Conservation (phyloP, 2,113 vertebrate species). For the Casuarius casuarius region DNA sequence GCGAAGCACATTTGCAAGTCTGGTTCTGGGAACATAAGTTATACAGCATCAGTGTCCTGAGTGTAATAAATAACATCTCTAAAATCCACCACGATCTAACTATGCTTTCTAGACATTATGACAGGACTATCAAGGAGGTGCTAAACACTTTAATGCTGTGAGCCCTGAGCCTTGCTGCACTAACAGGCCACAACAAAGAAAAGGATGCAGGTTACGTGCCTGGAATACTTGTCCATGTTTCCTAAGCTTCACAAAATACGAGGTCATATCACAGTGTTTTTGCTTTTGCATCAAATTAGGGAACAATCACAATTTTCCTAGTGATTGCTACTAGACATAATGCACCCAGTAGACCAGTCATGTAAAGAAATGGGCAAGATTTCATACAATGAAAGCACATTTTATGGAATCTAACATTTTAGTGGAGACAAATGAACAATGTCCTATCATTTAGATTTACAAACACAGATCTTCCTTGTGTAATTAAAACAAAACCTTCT, state of each 20-base stretch:
- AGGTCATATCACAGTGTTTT: not conserved
- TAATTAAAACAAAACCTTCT: constrained; percentile 31
- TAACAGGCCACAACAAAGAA: not conserved
- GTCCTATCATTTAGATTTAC: not conserved
- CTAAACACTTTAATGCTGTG: not conserved
- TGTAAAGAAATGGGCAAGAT: not conserved
- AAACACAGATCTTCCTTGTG: not conserved
- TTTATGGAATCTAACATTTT: not conserved
- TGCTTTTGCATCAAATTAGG: not conserved
- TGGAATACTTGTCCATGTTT: not conserved
- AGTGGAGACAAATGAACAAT: constrained; percentile 5
- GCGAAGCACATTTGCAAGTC: not conserved
- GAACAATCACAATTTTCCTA: not conserved
- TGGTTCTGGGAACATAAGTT: not conserved
- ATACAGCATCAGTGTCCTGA: not conserved
- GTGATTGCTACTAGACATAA: not conserved
- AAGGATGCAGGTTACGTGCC: accelerated
- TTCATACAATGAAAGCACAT: not conserved
- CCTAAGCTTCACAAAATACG: not conserved
- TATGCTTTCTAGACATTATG: not conserved
- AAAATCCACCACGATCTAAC: not conserved
- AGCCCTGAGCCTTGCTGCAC: not conserved
- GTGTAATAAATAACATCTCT: constrained; percentile 1
- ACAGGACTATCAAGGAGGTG: not conserved
- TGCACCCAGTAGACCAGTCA: not conserved